Percentiles rank a stretch among this genome's conserved stretches.
These are phyloP conservation scores for Ceyx margarethae DNA, from an alignment of 2,113 vertebrate genomes.

Conservation along the genomic window DNA sequence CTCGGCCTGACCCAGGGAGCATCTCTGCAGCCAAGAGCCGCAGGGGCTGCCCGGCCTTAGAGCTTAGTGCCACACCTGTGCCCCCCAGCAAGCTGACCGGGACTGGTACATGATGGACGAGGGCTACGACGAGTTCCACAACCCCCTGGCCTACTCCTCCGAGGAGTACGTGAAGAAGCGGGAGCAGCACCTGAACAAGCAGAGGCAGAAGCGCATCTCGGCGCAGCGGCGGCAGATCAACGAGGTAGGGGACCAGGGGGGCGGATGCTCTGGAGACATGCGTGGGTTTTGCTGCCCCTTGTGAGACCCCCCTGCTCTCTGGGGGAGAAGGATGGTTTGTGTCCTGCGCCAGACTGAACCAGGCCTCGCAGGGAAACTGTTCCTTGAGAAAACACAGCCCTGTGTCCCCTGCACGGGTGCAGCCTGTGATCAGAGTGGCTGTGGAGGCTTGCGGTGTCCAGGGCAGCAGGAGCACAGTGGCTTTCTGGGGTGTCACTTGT, in stretches of 20 bases:
- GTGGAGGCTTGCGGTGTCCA: not conserved
- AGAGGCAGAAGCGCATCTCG: slow-evolving; percentile 96
- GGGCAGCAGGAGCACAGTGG: not conserved
- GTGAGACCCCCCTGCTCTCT: not conserved
- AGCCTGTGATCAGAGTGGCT: not conserved
- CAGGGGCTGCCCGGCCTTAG: not conserved
- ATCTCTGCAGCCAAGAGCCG: fast-evolving
- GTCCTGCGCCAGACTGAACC: not conserved
- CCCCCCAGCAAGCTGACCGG: slow-evolving; percentile 91
- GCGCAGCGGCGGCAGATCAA: slow-evolving; percentile 97
- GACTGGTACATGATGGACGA: slow-evolving; percentile 99
- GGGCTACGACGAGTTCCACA: slow-evolving; percentile 95
- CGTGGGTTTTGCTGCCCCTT: not conserved
- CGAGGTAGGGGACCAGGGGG: slow-evolving; percentile 73
- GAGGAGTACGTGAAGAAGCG: slow-evolving; percentile 94
- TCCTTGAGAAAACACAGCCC: not conserved
- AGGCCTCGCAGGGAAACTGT: not conserved
- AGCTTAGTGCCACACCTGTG: not conserved
- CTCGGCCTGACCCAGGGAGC: fast-evolving
- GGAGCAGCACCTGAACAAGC: slow-evolving; percentile 95
- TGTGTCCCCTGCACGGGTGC: not conserved
- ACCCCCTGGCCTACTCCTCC: slow-evolving; percentile 89
- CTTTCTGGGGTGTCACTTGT: fast-evolving
- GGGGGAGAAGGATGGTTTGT: not conserved
- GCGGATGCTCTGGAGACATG: fast-evolving